Evolutionary conservation across 1,140 invertebrate genomes (phyloP).

Genomic region (Habropoda laboriosa): DNA sequence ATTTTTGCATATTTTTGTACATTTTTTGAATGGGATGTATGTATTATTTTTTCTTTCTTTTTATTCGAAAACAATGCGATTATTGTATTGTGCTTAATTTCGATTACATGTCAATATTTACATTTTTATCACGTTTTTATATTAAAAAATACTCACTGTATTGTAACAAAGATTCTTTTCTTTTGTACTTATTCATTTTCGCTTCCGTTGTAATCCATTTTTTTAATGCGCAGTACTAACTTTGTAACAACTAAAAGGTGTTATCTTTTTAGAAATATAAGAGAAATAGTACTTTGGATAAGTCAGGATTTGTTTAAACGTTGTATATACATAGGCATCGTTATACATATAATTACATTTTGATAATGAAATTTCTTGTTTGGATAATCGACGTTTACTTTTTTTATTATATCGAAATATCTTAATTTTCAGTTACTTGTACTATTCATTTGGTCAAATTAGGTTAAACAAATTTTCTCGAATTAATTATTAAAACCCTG

Average conservation of each 20-base stretch:
- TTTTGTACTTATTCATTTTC: neutral
- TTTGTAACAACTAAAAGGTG: neutral
- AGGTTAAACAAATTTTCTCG: neutral
- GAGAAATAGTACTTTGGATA: neutral
- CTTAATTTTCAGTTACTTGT: neutral
- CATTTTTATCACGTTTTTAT: neutral
- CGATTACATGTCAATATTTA: neutral
- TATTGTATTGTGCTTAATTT: neutral
- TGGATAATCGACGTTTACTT: conserved; percentile 47
- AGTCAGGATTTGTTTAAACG: neutral
- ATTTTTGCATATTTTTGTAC: neutral
- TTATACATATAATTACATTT: neutral
- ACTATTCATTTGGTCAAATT: neutral
- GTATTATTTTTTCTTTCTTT: neutral
- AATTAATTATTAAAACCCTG: neutral
- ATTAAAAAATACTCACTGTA: neutral
- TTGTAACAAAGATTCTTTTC: neutral
- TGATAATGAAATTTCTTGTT: neutral
- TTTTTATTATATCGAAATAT: neutral
- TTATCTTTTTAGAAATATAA: neutral
- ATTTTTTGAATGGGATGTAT: neutral
- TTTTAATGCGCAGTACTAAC: neutral
- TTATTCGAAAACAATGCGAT: neutral
- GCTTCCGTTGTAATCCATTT: neutral
- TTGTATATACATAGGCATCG: neutral